These are phyloP conservation scores for Eumerus sabulonum DNA, from an alignment of 2,888 invertebrate species.

Conservation along the genomic window DNA sequence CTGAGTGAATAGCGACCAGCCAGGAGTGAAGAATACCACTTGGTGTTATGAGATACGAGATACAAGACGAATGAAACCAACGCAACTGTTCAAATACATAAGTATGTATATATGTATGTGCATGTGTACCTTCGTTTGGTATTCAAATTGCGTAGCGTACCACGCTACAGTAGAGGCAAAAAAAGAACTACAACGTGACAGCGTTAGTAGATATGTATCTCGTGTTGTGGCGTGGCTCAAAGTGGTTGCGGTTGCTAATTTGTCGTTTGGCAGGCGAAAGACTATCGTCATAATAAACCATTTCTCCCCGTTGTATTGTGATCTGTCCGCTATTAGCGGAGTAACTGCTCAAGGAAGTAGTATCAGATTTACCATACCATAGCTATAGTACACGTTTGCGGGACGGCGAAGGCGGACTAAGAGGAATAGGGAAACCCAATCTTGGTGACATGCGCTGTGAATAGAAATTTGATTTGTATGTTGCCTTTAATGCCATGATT, in stretches of 20 bases:
- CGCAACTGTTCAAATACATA: slow-evolving; percentile 41
- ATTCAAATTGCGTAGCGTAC: slow-evolving; percentile 51
- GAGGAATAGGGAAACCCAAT: slow-evolving; percentile 49
- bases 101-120: too few species aligned
- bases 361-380: too few species aligned
- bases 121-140: slow-evolving; percentile 45
- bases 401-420: background rate
- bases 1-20: background rate
- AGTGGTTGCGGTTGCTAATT: slow-evolving; percentile 34
- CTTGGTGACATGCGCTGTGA: slow-evolving; percentile 32
- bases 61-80: background rate
- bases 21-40: background rate
- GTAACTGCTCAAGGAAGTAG: too few species aligned
- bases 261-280: slow-evolving; percentile 26
- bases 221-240: slow-evolving; percentile 22
- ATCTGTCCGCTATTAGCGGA: too few species aligned
- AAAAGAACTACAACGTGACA: too few species aligned
- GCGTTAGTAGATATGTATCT: too few species aligned
- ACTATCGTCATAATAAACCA: background rate
- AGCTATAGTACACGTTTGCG: too few species aligned
- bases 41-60: too few species aligned
- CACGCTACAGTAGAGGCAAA: too few species aligned
- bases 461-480: slow-evolving; percentile 19
- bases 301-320: too few species aligned
- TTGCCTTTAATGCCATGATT: too few species aligned